Percentiles rank a stretch among this genome's conserved stretches.
Evolutionary conservation across 2,113 vertebrate species (phyloP).

Genomic region (Indicator indicator): DNA sequence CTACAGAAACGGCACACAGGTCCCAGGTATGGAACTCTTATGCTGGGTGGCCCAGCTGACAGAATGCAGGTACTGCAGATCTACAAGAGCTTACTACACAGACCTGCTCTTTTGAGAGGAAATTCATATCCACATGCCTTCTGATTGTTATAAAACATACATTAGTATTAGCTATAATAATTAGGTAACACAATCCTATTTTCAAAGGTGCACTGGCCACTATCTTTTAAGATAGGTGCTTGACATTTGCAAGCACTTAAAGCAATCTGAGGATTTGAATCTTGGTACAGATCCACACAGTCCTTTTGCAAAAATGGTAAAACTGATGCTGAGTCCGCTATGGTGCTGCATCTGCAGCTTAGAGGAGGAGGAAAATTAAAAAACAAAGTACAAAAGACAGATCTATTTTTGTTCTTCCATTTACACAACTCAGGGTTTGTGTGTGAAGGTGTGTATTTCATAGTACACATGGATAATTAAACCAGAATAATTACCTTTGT

Average conservation of each 20-base stretch:
- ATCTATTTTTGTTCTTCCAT: neutral
- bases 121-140: neutral
- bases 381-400: neutral
- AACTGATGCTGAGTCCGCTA: neutral
- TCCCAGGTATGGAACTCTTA: neutral
- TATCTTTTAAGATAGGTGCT: neutral
- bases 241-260: neutral
- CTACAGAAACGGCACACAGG: accelerated
- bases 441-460: neutral
- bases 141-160: neutral
- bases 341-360: neutral
- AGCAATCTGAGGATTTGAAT: neutral
- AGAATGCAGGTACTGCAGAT: accelerated
- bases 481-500: neutral
- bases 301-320: neutral
- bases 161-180: neutral
- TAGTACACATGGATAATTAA: neutral
- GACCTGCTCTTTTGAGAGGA: neutral
- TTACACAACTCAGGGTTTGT: neutral
- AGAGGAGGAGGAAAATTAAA: neutral
- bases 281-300: neutral
- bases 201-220: neutral
- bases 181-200: neutral
- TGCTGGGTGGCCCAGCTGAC: neutral
- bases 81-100: neutral